These are phyloP conservation scores for Brachionus sp. DNA, from an alignment of 1,140 invertebrate species.

Conservation along the genomic window DNA sequence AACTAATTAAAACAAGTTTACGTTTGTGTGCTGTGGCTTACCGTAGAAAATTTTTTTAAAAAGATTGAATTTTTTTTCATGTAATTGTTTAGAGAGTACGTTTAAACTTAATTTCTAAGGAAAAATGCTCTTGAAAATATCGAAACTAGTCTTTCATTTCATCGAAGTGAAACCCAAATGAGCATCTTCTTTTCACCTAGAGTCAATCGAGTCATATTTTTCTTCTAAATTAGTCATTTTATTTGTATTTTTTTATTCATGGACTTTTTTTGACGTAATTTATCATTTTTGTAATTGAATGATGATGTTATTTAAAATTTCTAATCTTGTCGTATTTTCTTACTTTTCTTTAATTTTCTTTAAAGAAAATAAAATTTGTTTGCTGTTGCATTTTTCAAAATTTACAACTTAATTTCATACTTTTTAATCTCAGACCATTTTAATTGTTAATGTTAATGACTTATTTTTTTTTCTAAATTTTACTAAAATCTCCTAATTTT, in stretches of 20 bases:
- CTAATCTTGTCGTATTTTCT: not conserved
- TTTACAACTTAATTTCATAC: not conserved
- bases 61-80: not conserved
- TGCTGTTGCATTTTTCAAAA: conserved; percentile 38
- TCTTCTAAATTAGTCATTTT: conserved; percentile 31
- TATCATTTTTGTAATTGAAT: conserved; percentile 20
- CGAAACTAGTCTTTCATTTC: conserved; percentile 17
- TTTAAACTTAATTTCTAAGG: not conserved
- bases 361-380: conserved; percentile 39
- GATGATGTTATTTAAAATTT: conserved; percentile 17
- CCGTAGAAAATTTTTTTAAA: conserved; percentile 12
- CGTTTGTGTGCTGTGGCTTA: conserved; percentile 13
- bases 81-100: conserved; percentile 37
- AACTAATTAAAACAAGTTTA: not conserved
- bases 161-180: not conserved
- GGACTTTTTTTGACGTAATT: not conserved
- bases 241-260: conserved; percentile 18
- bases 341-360: not conserved
- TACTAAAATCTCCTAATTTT: not conserved
- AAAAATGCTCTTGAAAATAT: conserved; percentile 23
- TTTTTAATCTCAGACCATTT: conserved; percentile 37
- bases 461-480: not conserved
- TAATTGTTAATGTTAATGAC: conserved; percentile 32
- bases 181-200: conserved; percentile 1
- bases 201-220: conserved; percentile 35